Evolutionary conservation across 2,888 invertebrate species (phyloP).

Genomic region (Hypercompe scribonia): DNA sequence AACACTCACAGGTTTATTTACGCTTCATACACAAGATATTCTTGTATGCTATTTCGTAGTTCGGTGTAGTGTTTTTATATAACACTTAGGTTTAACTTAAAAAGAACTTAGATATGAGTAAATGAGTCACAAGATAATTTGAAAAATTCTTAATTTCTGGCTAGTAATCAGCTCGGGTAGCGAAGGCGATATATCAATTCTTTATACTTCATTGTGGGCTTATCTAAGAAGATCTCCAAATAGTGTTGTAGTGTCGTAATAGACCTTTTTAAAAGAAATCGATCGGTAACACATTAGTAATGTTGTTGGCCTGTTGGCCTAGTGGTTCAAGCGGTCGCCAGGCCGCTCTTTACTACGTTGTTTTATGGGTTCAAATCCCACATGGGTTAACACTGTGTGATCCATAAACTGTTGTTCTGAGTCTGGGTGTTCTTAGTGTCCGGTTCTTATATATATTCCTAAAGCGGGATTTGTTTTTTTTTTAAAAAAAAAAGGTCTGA

Average conservation of each 20-base stretch:
- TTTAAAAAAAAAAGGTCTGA: too few relatives aligned
- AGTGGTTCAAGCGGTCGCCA: too few relatives aligned
- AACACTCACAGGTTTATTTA: slow-evolving; percentile 30
- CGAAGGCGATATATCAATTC: background rate
- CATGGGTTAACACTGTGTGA: too few relatives aligned
- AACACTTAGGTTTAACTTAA: slow-evolving; percentile 4
- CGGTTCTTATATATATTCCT: too few relatives aligned
- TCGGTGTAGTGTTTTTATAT: background rate
- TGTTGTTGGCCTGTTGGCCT: too few relatives aligned
- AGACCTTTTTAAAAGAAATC: background rate
- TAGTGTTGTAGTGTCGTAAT: background rate
- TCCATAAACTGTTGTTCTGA: too few relatives aligned
- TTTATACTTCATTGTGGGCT: background rate
- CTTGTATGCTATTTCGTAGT: slow-evolving; percentile 24
- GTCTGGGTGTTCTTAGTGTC: too few relatives aligned
- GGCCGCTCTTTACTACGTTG: too few relatives aligned
- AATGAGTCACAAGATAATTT: background rate
- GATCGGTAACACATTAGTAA: background rate
- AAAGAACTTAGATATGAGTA: background rate
- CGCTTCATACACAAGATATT: slow-evolving; percentile 14
- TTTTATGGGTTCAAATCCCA: too few relatives aligned
- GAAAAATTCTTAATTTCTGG: background rate
- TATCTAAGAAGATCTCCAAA: background rate
- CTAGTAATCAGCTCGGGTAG: background rate
- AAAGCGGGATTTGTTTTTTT: too few relatives aligned